A percentile compares a stretch with the other conserved stretches of the same genome.
These are phyloP conservation scores for Podilymbus podiceps DNA, from an alignment of 2,113 vertebrate genomes.

Conservation along the genomic window DNA sequence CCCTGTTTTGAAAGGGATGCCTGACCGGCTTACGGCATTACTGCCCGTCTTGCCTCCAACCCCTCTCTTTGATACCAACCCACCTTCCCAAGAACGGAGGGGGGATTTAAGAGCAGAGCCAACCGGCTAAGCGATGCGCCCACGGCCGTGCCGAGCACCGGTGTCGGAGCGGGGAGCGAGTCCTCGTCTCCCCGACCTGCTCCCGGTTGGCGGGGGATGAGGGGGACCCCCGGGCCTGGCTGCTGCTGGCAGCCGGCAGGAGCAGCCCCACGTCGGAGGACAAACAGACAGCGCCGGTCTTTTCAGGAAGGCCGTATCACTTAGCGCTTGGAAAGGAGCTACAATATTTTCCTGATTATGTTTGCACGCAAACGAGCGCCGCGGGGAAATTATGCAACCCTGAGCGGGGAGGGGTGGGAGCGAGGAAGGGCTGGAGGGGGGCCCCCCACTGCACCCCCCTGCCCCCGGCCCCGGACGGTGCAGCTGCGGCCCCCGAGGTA, in stretches of 20 bases:
- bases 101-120: not conserved
- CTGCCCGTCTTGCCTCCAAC: not conserved
- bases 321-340: slow-evolving; percentile 10
- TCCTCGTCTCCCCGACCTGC: not conserved
- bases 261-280: not conserved
- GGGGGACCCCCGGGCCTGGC: not conserved
- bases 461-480: not conserved
- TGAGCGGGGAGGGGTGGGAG: not conserved
- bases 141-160: rapidly evolving
- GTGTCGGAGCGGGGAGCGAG: rapidly evolving
- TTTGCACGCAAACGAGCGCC: slow-evolving; percentile 41
- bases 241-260: not conserved
- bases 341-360: slow-evolving; percentile 25
- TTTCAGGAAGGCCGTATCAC: slow-evolving; percentile 33
- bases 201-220: rapidly evolving
- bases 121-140: not conserved
- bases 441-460: not conserved
- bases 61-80: not conserved
- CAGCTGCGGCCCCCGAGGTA: not conserved
- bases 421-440: not conserved
- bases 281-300: not conserved
- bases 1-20: slow-evolving; percentile 57
- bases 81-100: not conserved
- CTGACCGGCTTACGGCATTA: not conserved
- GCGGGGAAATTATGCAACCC: slow-evolving; percentile 32